Percentiles rank a stretch among this genome's conserved stretches.
Evolutionary conservation across 2,113 vertebrate genomes (phyloP).

Genomic region (Peromyscus californicus): DNA sequence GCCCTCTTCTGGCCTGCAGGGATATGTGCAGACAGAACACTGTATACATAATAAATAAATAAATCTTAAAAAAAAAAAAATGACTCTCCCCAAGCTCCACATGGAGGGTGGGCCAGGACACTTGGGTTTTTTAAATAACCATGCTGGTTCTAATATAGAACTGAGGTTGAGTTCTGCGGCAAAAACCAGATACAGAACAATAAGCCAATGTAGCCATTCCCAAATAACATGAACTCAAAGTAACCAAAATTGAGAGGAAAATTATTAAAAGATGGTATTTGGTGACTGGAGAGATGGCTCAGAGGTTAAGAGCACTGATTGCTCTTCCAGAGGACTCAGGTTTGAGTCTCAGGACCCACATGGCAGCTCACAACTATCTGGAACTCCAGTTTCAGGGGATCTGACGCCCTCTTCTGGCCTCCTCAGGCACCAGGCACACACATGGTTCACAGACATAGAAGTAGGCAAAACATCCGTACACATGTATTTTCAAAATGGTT

Average conservation of each 20-base stretch:
- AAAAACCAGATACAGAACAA: background rate
- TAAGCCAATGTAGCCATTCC: constrained; percentile 24
- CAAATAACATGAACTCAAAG: constrained; percentile 31
- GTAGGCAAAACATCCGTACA: background rate
- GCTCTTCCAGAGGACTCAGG: background rate
- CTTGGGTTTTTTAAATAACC: background rate
- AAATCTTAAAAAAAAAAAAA: no score
- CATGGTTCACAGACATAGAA: background rate
- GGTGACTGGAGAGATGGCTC: background rate
- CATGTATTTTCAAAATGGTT: background rate
- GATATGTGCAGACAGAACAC: no score
- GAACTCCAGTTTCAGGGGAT: background rate
- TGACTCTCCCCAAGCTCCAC: background rate
- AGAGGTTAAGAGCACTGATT: background rate
- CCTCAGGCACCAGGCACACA: background rate
- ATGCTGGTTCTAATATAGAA: background rate
- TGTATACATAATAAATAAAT: no score
- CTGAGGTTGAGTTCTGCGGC: background rate
- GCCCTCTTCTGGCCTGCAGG: no score
- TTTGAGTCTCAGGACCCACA: background rate
- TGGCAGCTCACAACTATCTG: background rate
- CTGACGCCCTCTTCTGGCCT: no score
- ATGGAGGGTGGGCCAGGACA: background rate
- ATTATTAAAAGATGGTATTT: background rate
- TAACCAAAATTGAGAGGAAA: constrained; percentile 48